These are phyloP conservation scores for Albula glossodonta DNA, from an alignment of 2,113 vertebrate species.

Conservation along the genomic window DNA sequence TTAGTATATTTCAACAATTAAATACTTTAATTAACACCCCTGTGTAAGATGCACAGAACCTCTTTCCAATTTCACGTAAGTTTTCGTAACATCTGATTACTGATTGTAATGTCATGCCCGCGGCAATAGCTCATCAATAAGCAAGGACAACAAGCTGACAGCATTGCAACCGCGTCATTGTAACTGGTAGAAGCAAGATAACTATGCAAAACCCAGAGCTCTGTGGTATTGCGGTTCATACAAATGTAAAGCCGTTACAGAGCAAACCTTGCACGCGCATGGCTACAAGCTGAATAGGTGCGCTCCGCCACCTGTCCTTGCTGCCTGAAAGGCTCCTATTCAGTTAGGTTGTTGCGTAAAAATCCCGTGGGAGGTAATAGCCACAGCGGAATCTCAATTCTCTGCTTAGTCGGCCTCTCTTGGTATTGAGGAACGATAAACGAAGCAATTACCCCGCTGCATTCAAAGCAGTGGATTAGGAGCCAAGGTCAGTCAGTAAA, in stretches of 20 bases:
- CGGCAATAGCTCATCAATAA: not conserved
- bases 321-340: not conserved
- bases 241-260: not conserved
- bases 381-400: conserved; percentile 38
- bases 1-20: too few relatives aligned
- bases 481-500: conserved; percentile 65
- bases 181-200: not conserved
- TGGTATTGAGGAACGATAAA: conserved; percentile 54
- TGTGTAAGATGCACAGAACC: too few relatives aligned
- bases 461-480: conserved; percentile 69
- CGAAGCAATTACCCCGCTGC: conserved; percentile 67
- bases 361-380: conserved; percentile 45
- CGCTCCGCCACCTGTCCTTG: conserved; percentile 9
- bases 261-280: not conserved
- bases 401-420: conserved; percentile 36
- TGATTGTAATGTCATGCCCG: not conserved
- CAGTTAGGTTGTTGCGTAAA: conserved; percentile 8
- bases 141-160: not conserved
- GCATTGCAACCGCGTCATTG: not conserved
- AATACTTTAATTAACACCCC: too few relatives aligned
- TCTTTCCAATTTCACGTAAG: not conserved
- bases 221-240: not conserved
- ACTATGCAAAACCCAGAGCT: not conserved
- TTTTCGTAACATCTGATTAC: not conserved
- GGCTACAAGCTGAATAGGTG: conserved; percentile 36